These are phyloP conservation scores for Cossypha dichroa DNA, from an alignment of 2,797 vertebrate genomes.

Conservation along the genomic window DNA sequence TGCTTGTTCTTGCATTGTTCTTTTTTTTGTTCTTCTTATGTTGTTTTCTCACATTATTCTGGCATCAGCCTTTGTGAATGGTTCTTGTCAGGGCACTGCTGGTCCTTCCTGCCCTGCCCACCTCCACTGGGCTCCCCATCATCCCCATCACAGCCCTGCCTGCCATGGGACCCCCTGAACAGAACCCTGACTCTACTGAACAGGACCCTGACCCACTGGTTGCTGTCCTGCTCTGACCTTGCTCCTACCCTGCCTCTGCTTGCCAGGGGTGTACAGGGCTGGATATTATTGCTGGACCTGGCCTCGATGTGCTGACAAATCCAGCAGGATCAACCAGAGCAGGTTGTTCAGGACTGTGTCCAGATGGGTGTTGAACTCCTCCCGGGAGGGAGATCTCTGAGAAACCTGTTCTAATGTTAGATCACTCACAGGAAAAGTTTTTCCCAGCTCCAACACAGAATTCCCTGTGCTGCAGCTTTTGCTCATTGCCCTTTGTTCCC, in stretches of 20 bases:
- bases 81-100: background rate
- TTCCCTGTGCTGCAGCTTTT: background rate
- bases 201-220: rapidly evolving
- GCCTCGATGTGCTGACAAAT: background rate
- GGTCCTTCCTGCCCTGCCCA: background rate
- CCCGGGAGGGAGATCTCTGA: background rate
- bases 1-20: too few relatives aligned
- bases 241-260: rapidly evolving
- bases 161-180: rapidly evolving
- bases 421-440: background rate
- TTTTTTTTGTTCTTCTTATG: too few relatives aligned
- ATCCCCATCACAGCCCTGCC: background rate
- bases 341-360: background rate
- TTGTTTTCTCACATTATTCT: rapidly evolving
- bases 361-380: background rate
- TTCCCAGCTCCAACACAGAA: background rate
- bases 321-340: rapidly evolving
- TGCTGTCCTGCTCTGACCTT: background rate
- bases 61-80: background rate
- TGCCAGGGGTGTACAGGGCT: background rate
- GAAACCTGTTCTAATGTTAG: background rate
- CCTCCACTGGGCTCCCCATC: background rate
- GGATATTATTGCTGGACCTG: background rate
- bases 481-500: background rate
- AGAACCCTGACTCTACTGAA: background rate